Evolutionary conservation across 1,140 invertebrate species (phyloP).

Genomic region (Apis florea): DNA sequence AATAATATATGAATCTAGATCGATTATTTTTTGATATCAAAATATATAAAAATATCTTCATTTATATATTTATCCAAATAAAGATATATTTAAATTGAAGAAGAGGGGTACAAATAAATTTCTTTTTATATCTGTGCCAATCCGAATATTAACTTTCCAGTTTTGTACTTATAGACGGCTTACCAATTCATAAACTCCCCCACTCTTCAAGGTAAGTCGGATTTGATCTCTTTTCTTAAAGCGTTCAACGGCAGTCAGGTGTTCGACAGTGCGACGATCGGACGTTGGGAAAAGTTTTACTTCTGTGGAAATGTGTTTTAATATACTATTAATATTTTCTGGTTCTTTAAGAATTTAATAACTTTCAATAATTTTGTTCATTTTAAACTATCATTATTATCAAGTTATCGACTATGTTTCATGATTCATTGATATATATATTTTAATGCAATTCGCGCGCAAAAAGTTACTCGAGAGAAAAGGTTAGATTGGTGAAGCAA

Average conservation of each 20-base stretch:
- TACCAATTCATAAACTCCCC: slow-evolving; percentile 36
- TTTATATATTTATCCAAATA: too few relatives aligned
- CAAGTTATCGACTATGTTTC: too few relatives aligned
- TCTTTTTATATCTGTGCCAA: too few relatives aligned
- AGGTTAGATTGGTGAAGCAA: neutral
- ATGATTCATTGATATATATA: too few relatives aligned
- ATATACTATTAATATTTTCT: neutral
- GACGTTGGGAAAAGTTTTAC: neutral
- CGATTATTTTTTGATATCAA: too few relatives aligned
- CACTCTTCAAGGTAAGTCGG: neutral
- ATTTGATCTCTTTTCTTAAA: slow-evolving; percentile 44
- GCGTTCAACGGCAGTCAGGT: slow-evolving; percentile 17
- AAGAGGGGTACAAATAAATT: too few relatives aligned
- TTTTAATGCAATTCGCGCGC: neutral
- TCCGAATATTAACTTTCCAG: too few relatives aligned
- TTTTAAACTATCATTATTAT: too few relatives aligned
- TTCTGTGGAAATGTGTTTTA: neutral
- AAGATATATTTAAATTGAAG: too few relatives aligned
- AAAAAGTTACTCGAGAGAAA: neutral
- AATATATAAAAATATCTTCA: too few relatives aligned
- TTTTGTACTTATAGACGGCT: too few relatives aligned
- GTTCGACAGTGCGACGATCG: slow-evolving; percentile 19
- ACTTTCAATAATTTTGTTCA: neutral
- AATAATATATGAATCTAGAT: too few relatives aligned
- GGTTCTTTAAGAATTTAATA: slow-evolving; percentile 18